Percentiles rank a stretch among this genome's conserved stretches.
These are phyloP conservation scores for Acronicta leporina DNA, from an alignment of 2,888 invertebrate genomes.

Conservation along the genomic window DNA sequence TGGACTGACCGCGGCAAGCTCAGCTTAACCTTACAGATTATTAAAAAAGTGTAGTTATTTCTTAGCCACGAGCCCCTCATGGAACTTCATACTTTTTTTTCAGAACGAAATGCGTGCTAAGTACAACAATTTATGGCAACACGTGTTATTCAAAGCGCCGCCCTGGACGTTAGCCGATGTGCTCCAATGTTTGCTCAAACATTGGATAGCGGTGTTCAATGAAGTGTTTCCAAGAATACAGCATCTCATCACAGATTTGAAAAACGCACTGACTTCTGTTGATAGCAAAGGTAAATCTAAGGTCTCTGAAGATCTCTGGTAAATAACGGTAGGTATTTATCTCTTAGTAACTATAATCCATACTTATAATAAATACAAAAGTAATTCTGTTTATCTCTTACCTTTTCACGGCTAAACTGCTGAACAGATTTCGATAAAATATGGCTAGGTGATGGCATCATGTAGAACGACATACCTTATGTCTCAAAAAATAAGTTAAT, in stretches of 20 bases:
- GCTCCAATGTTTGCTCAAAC: conserved; percentile 87
- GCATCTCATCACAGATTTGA: conserved; percentile 75
- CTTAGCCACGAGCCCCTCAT: background rate
- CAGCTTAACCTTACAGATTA: too few species aligned
- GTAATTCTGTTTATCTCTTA: too few species aligned
- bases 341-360: too few species aligned
- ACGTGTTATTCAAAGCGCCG: conserved; percentile 85
- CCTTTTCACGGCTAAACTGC: too few species aligned
- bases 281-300: conserved; percentile 71
- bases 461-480: too few species aligned
- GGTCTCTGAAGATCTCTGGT: background rate
- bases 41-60: too few species aligned
- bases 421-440: too few species aligned
- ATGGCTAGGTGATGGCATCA: too few species aligned
- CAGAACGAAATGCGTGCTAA: conserved; percentile 89
- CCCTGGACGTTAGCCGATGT: conserved; percentile 89
- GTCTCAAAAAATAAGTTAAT: too few species aligned
- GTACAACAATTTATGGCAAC: conserved; percentile 87
- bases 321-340: background rate
- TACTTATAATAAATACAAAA: too few species aligned
- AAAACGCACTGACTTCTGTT: conserved; percentile 64
- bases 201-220: conserved; percentile 90
- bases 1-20: too few species aligned
- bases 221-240: conserved; percentile 85
- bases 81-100: conserved; percentile 56